These are phyloP conservation scores for Bradypodion pumilum DNA, from an alignment of 2,797 vertebrate genomes.

Conservation along the genomic window DNA sequence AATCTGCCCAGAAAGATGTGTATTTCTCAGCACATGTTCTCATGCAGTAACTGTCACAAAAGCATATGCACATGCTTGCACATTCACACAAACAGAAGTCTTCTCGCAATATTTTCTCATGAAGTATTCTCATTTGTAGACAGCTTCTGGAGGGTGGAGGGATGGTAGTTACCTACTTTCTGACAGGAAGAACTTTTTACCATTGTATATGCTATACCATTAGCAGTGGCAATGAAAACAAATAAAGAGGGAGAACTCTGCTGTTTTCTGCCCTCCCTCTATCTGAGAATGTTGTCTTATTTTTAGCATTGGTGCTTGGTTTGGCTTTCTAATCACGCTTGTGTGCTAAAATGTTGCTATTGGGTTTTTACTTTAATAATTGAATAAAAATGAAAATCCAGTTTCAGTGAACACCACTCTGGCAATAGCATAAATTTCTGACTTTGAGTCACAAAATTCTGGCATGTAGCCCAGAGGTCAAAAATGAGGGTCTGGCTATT, in stretches of 20 bases:
- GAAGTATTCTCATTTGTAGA: neutral
- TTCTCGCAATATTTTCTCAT: no score
- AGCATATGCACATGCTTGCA: no score
- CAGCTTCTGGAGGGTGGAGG: neutral
- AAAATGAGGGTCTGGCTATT: neutral
- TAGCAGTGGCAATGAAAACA: neutral
- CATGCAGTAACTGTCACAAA: no score
- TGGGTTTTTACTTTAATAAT: neutral
- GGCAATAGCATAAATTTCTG: neutral
- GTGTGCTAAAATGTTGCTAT: neutral
- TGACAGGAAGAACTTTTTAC: neutral
- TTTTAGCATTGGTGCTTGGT: neutral
- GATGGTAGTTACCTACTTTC: no score
- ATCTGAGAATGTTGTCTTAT: neutral
- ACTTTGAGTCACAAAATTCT: slow-evolving; percentile 14
- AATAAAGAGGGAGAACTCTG: neutral
- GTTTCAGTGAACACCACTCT: neutral
- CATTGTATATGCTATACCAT: neutral
- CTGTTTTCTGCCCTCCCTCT: neutral
- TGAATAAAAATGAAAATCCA: neutral
- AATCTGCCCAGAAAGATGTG: neutral
- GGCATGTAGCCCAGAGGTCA: neutral
- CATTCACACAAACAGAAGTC: no score
- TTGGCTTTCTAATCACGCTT: neutral
- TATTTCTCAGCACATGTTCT: neutral